Percentiles rank a stretch among this genome's conserved stretches.
These are phyloP conservation scores for Syrrhaptes paradoxus DNA, from an alignment of 2,113 vertebrate species.

Conservation along the genomic window DNA sequence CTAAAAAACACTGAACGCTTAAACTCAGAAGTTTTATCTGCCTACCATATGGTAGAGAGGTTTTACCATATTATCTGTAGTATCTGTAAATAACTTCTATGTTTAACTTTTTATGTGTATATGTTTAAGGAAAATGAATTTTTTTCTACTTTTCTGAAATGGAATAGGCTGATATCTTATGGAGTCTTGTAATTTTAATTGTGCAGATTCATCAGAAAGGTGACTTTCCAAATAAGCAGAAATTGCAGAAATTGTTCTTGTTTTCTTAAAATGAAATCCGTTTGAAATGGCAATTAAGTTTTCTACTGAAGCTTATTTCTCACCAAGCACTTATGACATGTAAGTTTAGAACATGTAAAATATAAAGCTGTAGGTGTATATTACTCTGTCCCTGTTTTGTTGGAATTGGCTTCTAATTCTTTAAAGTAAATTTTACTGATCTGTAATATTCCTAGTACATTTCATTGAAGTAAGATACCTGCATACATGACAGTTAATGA, in stretches of 20 bases:
- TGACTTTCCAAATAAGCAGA: neutral
- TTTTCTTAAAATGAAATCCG: neutral
- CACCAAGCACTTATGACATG: rapidly evolving
- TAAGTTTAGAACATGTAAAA: neutral
- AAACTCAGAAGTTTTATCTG: neutral
- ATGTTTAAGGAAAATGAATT: neutral
- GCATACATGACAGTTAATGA: neutral
- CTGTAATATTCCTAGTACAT: neutral
- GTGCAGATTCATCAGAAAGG: neutral
- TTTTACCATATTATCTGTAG: neutral
- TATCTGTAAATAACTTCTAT: neutral
- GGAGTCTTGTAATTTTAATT: neutral
- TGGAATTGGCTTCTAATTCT: neutral
- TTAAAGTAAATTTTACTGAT: neutral
- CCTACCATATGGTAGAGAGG: neutral
- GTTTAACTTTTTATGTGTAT: no score
- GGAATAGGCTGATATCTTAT: neutral
- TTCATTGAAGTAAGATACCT: neutral
- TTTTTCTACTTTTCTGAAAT: neutral
- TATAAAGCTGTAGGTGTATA: neutral
- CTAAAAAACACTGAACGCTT: neutral
- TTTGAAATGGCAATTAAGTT: neutral
- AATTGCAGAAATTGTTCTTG: neutral
- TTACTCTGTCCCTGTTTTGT: neutral
- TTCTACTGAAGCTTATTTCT: neutral